Base-by-base conservation (phyloP, 1,140 invertebrate genomes). In the Philopotamus ludificatus region DNA sequence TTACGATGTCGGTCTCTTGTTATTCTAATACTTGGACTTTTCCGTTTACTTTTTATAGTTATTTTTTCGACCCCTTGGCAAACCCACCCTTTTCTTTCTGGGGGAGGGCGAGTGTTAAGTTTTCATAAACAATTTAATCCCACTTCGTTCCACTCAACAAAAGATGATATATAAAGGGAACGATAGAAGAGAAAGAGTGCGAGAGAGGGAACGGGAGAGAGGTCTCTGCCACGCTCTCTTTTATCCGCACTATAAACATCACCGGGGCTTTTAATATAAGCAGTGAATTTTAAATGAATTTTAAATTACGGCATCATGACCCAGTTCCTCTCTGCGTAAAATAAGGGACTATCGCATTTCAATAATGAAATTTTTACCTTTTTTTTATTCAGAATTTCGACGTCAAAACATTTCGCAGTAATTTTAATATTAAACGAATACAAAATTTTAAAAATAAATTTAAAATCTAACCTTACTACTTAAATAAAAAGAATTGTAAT, bases 1-100 rank as follows among this genome's bases (percentile, higher is more conserved):
- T 47, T 47, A 47, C 44, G 4, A 34, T 12, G 28, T 4, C 12
- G 28, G 44, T 47, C 44, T 20, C 18, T 3, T 47, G 44, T 47
- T 47, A 47, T 47, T 47, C 8, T 34, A 12, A 34, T 34, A 34
- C 28, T 34, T 34, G 4, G 28, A 7, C 12, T 12, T 47, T 47
- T 47, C 44, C 10, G 44, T 47, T 47, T 47, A 47, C 10, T 20
- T 47, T 47, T 47, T n/a, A 47, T 47, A 47, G 44, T 47, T 47
- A 9, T 47, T 47, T 34, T 34, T 12, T 12, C 28, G n/a, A n/a
- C n/a, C n/a, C n/a, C n/a, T n/a, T n/a, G n/a, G n/a, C n/a, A n/a
- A n/a, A n/a, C n/a, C n/a, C n/a, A n/a, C n/a, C n/a, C n/a, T n/a
- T n/a, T n/a, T n/a, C n/a, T n/a, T 12, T 34, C 28, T 34, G 4